Evolutionary conservation across 2,888 invertebrate genomes (phyloP).

Genomic region (Cerastoderma edule): DNA sequence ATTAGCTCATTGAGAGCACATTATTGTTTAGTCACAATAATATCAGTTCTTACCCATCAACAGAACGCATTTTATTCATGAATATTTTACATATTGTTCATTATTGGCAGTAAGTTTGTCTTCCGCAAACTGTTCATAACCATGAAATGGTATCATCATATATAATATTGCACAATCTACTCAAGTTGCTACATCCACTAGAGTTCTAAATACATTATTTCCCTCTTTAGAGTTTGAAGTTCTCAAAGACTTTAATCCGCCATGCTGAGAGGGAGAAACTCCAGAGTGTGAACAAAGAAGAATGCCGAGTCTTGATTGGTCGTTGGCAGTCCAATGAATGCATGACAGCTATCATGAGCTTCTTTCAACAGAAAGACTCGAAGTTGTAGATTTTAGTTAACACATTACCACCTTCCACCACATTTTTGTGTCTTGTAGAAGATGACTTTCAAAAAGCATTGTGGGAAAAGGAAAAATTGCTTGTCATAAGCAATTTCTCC

Average conservation of each 20-base stretch:
- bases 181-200: neutral
- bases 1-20: no score
- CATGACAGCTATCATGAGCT: slow-evolving; percentile 86
- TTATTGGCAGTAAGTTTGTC: no score
- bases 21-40: no score
- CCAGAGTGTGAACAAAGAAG: slow-evolving; percentile 88
- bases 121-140: no score
- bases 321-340: slow-evolving; percentile 89
- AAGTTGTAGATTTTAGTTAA: slow-evolving; percentile 63
- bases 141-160: no score
- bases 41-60: no score
- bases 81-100: neutral
- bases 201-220: no score
- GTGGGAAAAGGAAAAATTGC: no score
- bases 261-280: slow-evolving; percentile 87
- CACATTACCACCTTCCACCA: no score
- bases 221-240: slow-evolving; percentile 86
- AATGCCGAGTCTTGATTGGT: slow-evolving; percentile 88
- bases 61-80: neutral
- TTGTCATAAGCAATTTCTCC: no score
- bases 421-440: no score
- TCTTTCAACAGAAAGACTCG: slow-evolving; percentile 83
- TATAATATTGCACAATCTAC: slow-evolving; percentile 3
- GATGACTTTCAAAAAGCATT: no score
- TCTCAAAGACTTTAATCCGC: slow-evolving; percentile 90